Base-by-base conservation (phyloP, 2,113 vertebrate species). In the Ondatra zibethicus region DNA sequence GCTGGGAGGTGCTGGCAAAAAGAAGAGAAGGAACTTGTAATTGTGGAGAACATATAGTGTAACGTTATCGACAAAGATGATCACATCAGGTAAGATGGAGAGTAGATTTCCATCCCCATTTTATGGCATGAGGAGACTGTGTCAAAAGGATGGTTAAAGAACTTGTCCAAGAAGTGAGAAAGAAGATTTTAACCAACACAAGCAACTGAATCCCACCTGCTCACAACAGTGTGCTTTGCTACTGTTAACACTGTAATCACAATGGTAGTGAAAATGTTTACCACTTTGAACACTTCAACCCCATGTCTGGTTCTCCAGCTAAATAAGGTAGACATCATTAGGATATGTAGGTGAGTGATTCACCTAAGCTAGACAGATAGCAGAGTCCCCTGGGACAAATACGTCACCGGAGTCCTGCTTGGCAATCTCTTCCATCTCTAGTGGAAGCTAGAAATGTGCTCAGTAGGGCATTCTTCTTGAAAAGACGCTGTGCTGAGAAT, bases 11-110 rank as follows among this genome's bases (percentile, higher is more conserved):
- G 6, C 8, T 50, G 84, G 86, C 73, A 81, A 91, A 81, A 93
- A 68, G 14, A 95, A 95, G 77, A 88, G 33, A 93, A 92, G 12
- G 25, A 93, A 86, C 23, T 42, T 87, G n/a, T 65, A n/a, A n/a
- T 87, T 70, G 39, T 77, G 42, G 58, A 78, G 36, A 92, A 91
- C 3, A 39, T 92, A 66, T 1, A 39, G 29, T 61, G 33, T 88
- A 52, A 76, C 55, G 11, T 91, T 75, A 86, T 73, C 17, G 52
- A 78, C 7, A 66, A 7, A 92, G 33, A 70, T 50, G 27, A 78
- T 19, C 90, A 42, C 42, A 89, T 93, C 86, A 84, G 52, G 66
- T n/a, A 76, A 94, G 17, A 50, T 63, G 27, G 19, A 92, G 17
- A 50, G 23, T 61, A 29, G 10, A 68, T 1, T 45, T 76, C 77